phyloP scores from a whole-genome alignment of 2,888 invertebrate species.

The Latrodectus elegans region DNA sequence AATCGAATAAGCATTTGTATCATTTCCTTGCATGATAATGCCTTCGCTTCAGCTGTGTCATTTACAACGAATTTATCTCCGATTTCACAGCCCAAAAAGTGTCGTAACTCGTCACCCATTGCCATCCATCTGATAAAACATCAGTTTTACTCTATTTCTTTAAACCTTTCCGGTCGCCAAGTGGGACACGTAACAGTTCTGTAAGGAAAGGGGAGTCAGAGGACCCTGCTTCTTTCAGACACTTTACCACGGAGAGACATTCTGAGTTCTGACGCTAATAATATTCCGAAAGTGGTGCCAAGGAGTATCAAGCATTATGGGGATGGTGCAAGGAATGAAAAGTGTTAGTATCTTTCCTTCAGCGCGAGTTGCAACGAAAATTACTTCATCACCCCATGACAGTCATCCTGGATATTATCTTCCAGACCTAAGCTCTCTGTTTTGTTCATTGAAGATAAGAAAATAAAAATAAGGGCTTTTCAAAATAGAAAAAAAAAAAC shows the following conservation, averaged over 20 bases:
- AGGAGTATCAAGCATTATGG: slow-evolving; percentile 10
- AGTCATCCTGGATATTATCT: not conserved
- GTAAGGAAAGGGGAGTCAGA: not conserved
- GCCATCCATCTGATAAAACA: not conserved
- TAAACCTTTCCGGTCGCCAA: slow-evolving; percentile 21
- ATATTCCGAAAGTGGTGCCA: slow-evolving; percentile 45
- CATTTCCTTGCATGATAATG: too few species aligned
- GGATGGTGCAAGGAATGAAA: not conserved
- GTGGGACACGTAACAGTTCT: slow-evolving; percentile 6
- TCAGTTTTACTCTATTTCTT: not conserved
- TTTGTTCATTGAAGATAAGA: not conserved
- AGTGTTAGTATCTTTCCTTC: not conserved
- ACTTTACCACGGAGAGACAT: slow-evolving; percentile 13
- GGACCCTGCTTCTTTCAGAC: slow-evolving; percentile 15
- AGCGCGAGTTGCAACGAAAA: not conserved
- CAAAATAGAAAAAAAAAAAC: not conserved
- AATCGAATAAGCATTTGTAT: too few species aligned
- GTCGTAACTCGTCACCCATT: not conserved
- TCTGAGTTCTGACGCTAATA: slow-evolving; percentile 40
- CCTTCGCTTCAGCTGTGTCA: too few species aligned
- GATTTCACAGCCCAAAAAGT: too few species aligned
- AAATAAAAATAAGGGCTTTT: not conserved
- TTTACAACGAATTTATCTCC: too few species aligned
- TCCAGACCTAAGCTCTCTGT: not conserved
- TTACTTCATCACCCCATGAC: not conserved